Percentiles rank a stretch among this genome's conserved stretches.
Conservation (phyloP, 2,888 invertebrate genomes). For the Diachrysia chrysitis region DNA sequence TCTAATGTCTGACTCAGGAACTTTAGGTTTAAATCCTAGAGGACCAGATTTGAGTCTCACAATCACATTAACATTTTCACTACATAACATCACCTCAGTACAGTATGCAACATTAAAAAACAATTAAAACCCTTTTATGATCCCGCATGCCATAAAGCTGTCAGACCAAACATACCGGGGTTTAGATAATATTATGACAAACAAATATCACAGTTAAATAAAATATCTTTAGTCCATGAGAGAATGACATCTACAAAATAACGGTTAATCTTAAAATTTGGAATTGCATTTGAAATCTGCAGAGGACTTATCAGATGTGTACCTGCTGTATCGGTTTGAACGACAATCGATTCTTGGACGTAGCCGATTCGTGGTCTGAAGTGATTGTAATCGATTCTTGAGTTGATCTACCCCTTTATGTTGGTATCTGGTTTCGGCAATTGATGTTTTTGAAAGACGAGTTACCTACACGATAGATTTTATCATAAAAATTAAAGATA, state of each 20-base stretch:
- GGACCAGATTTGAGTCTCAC: too few species aligned
- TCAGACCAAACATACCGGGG: slow-evolving; percentile 6
- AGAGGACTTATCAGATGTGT: slow-evolving; percentile 56
- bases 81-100: not conserved
- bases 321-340: slow-evolving; percentile 62
- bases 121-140: slow-evolving; percentile 13
- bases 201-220: not conserved
- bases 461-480: not conserved
- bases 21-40: too few species aligned
- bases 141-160: slow-evolving; percentile 45
- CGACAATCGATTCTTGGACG: slow-evolving; percentile 61
- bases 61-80: too few species aligned
- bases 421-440: not conserved
- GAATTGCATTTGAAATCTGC: slow-evolving; percentile 68
- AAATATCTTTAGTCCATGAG: slow-evolving; percentile 11
- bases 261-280: slow-evolving; percentile 64
- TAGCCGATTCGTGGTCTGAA: slow-evolving; percentile 50
- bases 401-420: slow-evolving; percentile 49
- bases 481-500: too few species aligned
- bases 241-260: slow-evolving; percentile 20
- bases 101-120: slow-evolving; percentile 1
- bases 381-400: slow-evolving; percentile 49
- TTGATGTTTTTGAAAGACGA: not conserved
- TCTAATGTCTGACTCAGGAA: too few species aligned
- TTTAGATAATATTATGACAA: too few species aligned